Base-by-base conservation (phyloP, 2,113 vertebrate species). In the Balaenoptera acutorostrata region DNA sequence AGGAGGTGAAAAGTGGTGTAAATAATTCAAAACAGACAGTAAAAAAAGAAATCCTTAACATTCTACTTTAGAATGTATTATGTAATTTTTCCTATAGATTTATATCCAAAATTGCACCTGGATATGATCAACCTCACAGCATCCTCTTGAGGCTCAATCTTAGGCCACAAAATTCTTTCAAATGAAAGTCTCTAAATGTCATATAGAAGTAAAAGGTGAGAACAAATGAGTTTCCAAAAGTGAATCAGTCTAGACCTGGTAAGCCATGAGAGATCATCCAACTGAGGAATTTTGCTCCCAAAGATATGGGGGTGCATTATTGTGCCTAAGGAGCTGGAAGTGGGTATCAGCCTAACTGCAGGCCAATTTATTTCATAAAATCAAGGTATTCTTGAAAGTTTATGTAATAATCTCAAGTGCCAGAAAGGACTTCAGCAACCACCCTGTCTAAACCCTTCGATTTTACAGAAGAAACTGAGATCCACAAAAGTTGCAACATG, bases 131-230 rank as follows among this genome's bases (percentile, higher is more conserved):
- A 89, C 46, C 72, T 93, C 92, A 84, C 49, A 85, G 64, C 7
- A 96, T 86, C 8, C 46, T 89, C 92, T 68, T 96, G 64, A 75
- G 59, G 83, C 44, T 95, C 75, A 92, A 36, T 88, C 71, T 94
- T 33, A 93, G 46, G 44, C 27, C 55, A 96, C 78, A 74, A 81
- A 66, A 96, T 87, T 88, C 83, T 93, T 93, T 92, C 10, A 64
- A 93, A 77, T 12, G n/a, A 96, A 85, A 93, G 92, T 39, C 41
- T 88, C 46, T 52, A 96, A 75, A 71, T 93, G 61, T 46, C 64
- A 97, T 33, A 95, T 92, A 92, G 74, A 97, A 93, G 72, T 96
- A 88, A 88, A 93, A 95, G 64, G 78, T 87, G 57, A 95, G 29
- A 92, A 94, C 33, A 92, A 94, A 18, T 80, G 13, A 87, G 75